Conservation (phyloP, 2,888 invertebrate genomes). For the Bimastos eiseni region DNA sequence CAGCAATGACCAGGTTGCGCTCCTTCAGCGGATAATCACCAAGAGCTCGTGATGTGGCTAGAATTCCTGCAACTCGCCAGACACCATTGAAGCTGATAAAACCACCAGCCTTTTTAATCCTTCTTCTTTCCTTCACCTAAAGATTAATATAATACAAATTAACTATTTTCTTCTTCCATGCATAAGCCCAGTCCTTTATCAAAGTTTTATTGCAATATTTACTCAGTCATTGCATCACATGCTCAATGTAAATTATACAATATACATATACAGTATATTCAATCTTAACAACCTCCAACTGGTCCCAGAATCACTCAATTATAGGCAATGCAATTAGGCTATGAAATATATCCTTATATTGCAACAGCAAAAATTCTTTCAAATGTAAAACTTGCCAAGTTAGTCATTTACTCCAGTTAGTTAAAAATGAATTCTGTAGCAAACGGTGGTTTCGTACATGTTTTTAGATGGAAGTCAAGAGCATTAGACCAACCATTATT, state of each 20-base stretch:
- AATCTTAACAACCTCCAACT: no score
- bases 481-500: background rate
- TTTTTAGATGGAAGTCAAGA: background rate
- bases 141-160: background rate
- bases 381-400: background rate
- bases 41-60: conserved; percentile 89
- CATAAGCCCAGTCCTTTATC: background rate
- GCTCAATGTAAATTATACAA: background rate
- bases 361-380: background rate
- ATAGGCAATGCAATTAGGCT: no score
- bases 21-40: conserved; percentile 87
- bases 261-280: background rate
- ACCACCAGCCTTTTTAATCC: conserved; percentile 92
- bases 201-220: background rate
- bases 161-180: background rate
- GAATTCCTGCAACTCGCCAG: conserved; percentile 91
- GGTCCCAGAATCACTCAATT: no score
- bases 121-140: conserved; percentile 83
- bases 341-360: background rate
- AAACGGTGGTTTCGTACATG: background rate
- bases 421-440: background rate
- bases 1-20: conserved; percentile 85
- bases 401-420: background rate
- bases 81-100: conserved; percentile 93
- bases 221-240: background rate